These are phyloP conservation scores for Sarcophaga carnaria DNA, from an alignment of 2,888 invertebrate genomes.

Conservation along the genomic window DNA sequence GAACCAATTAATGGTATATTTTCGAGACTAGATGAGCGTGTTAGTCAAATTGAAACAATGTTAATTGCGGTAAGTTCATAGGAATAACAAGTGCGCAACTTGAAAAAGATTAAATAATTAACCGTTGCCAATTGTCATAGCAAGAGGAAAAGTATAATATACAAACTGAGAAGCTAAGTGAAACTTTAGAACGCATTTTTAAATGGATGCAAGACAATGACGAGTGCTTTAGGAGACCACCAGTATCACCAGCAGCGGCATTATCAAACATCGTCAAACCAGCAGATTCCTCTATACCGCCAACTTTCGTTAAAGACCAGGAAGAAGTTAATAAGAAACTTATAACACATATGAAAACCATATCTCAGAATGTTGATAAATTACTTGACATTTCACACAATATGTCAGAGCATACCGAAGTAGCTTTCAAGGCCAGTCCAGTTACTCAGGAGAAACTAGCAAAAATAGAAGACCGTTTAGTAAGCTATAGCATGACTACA, in stretches of 20 bases:
- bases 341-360: constrained; percentile 74
- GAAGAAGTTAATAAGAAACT: constrained; percentile 76
- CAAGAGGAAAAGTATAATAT: constrained; percentile 81
- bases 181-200: constrained; percentile 79
- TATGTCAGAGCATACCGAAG: constrained; percentile 76
- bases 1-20: constrained; percentile 88
- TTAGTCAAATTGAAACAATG: constrained; percentile 90
- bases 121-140: constrained; percentile 66
- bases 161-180: constrained; percentile 79
- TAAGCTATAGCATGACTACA: constrained; percentile 75
- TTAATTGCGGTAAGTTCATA: constrained; percentile 85
- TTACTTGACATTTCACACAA: constrained; percentile 75
- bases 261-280: constrained; percentile 52
- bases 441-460: constrained; percentile 77
- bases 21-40: constrained; percentile 87
- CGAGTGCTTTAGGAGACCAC: constrained; percentile 80
- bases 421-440: constrained; percentile 75
- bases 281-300: constrained; percentile 69
- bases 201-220: constrained; percentile 81
- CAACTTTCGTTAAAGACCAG: constrained; percentile 75
- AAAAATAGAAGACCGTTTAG: constrained; percentile 79
- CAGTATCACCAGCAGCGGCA: constrained; percentile 58
- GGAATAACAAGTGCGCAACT: not conserved
- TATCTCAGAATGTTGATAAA: constrained; percentile 75
- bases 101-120: not conserved